These are phyloP conservation scores for Apostichopus leukothele DNA, from an alignment of 53 echinoderm and acorn worm genomes.

Conservation along the genomic window DNA sequence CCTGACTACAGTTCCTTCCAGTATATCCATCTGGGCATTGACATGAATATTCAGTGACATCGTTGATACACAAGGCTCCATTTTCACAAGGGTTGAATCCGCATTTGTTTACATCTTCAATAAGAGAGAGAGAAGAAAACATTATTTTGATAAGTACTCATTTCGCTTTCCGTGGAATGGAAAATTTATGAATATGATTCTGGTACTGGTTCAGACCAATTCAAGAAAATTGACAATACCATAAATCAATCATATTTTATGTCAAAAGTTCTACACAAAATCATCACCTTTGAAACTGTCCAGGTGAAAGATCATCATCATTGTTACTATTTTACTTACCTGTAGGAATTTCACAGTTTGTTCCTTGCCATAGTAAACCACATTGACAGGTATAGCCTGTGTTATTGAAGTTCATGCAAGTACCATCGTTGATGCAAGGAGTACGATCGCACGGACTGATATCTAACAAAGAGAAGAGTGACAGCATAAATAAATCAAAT, in stretches of 20 bases:
- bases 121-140: background rate
- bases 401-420: conserved; percentile 45
- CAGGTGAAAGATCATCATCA: too few relatives aligned
- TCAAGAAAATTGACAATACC: background rate
- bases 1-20: conserved; percentile 76
- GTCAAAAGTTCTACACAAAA: background rate
- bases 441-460: conserved; percentile 74
- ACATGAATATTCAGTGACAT: conserved; percentile 62
- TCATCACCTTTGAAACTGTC: background rate
- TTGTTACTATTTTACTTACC: background rate
- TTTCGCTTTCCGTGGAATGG: too few relatives aligned
- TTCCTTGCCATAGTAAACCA: conserved; percentile 53
- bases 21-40: conserved; percentile 64
- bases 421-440: conserved; percentile 65
- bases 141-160: too few relatives aligned
- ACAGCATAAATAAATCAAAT: background rate
- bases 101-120: conserved; percentile 72
- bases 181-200: too few relatives aligned
- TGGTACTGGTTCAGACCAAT: too few relatives aligned
- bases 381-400: conserved; percentile 52
- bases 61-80: conserved; percentile 67
- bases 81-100: conserved; percentile 67
- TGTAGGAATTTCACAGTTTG: conserved; percentile 59
- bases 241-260: background rate
- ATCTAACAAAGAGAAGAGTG: conserved; percentile 50